Evolutionary conservation across 2,888 invertebrate species (phyloP).

Genomic region (Drosophila anceps): DNA sequence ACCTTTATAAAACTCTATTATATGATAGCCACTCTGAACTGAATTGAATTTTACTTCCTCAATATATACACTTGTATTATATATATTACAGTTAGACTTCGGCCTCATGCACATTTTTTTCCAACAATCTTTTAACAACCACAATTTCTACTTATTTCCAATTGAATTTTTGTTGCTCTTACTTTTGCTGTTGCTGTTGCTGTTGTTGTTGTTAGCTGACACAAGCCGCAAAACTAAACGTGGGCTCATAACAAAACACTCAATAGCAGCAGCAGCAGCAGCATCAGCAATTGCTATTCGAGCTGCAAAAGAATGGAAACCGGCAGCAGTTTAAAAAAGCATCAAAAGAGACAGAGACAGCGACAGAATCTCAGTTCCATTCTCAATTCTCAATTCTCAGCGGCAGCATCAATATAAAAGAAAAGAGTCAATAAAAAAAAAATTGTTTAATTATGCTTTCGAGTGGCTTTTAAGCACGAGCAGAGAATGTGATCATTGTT

Average conservation of each 20-base stretch:
- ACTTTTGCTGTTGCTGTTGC: conserved; percentile 32
- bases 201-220: conserved; percentile 28
- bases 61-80: conserved; percentile 2
- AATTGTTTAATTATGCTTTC: conserved; percentile 79
- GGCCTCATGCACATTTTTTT: conserved; percentile 37
- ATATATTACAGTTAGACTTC: conserved; percentile 46
- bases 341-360: conserved; percentile 42
- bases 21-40: conserved; percentile 17
- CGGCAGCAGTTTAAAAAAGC: conserved; percentile 38
- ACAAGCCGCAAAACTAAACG: conserved; percentile 61
- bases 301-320: conserved; percentile 39
- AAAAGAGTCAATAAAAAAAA: conserved; percentile 74
- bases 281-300: conserved; percentile 36
- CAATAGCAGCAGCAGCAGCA: conserved; percentile 15
- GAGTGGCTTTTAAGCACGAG: conserved; percentile 73
- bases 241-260: conserved; percentile 59
- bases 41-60: conserved; percentile 22
- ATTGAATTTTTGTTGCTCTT: conserved; percentile 50
- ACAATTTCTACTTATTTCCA: conserved; percentile 65
- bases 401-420: conserved; percentile 67
- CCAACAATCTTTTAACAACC: conserved; percentile 58
- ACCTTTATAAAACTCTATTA: background rate
- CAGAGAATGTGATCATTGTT: conserved; percentile 70
- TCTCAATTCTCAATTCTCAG: conserved; percentile 25
- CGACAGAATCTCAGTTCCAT: conserved; percentile 37